Base-by-base conservation (phyloP, 2,113 vertebrate genomes). In the Rhinoderma darwinii region DNA sequence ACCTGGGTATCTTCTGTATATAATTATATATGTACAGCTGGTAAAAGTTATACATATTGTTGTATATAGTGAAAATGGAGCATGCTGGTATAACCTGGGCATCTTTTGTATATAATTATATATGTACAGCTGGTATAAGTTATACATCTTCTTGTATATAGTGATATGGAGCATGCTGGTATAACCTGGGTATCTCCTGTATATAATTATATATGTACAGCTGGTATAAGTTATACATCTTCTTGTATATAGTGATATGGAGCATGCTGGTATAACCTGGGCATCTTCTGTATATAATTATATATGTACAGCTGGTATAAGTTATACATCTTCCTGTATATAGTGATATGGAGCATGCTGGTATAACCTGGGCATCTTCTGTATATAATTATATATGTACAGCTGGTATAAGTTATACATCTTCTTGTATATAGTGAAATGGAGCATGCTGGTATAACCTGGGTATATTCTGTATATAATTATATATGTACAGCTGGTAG, bases 261-360 rank as follows among this genome's bases (percentile, higher is more conserved):
- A 37, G n/a, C 15, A 7, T n/a, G 17, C 44, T 4, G 66, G 66
- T 70, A 70, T 70, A 70, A 70, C 32, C 18, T 37, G 66, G 66
- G 35, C 2, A 70, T 37, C 30, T 37, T 17, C 66, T 70, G 66
- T 70, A 70, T 37, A 70, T 70, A 37, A 20, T n/a, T n/a, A n/a
- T 70, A 70, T 70, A 70, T 70, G 66, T 35, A 37, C 66, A 70
- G 66, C 66, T 20, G 66, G 66, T 70, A 70, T 70, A 70, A 70
- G 4, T 5, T 70, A 5, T 3, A 5, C 4, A 35, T 70, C 66
- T 70, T n/a, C 17, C 66, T 70, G 30, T 70, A 37, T 70, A 70
- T 70, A 70, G 4, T 70, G 11, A 68, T 35, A 70, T 70, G 4
- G 1, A 4, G 0, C 1, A 2, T 4, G 66, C 66, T 12, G 32